Conservation (phyloP, 1,140 invertebrate species). For the Caerostris darwini region DNA sequence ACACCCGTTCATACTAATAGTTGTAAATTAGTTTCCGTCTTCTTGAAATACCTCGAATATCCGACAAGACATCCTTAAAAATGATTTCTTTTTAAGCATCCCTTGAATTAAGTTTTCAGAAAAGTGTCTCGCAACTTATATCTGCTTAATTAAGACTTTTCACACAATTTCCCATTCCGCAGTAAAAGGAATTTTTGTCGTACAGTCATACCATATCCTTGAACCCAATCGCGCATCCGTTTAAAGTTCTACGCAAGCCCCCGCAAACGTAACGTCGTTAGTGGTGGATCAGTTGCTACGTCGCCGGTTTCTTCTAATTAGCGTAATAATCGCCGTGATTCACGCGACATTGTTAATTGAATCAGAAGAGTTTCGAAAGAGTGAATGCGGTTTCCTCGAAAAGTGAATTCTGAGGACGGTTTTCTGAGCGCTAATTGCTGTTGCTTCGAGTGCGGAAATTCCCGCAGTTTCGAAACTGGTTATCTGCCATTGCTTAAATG, state of each 20-base stretch:
- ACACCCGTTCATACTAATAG: too few relatives aligned
- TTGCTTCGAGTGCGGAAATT: not conserved
- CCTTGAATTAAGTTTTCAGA: not conserved
- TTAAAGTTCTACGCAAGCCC: not conserved
- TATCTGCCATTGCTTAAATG: too few relatives aligned
- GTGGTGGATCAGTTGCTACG: not conserved
- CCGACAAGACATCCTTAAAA: not conserved
- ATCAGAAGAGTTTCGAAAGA: not conserved
- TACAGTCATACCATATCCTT: not conserved
- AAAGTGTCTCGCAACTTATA: not conserved
- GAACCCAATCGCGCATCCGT: too few relatives aligned
- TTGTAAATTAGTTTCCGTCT: too few relatives aligned
- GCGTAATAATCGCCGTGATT: slow-evolving; percentile 44
- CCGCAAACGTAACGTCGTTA: not conserved
- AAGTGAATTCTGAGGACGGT: not conserved
- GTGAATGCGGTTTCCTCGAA: not conserved
- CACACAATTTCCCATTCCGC: too few relatives aligned
- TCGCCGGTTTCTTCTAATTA: not conserved
- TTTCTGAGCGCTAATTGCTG: not conserved
- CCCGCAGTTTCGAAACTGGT: too few relatives aligned
- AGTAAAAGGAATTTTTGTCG: too few relatives aligned
- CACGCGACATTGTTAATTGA: slow-evolving; percentile 23
- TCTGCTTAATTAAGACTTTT: too few relatives aligned
- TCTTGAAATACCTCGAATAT: not conserved
- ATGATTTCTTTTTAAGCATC: not conserved